These are phyloP conservation scores for Callyntrura sp. DNA, from an alignment of 2,888 invertebrate genomes.

Conservation along the genomic window DNA sequence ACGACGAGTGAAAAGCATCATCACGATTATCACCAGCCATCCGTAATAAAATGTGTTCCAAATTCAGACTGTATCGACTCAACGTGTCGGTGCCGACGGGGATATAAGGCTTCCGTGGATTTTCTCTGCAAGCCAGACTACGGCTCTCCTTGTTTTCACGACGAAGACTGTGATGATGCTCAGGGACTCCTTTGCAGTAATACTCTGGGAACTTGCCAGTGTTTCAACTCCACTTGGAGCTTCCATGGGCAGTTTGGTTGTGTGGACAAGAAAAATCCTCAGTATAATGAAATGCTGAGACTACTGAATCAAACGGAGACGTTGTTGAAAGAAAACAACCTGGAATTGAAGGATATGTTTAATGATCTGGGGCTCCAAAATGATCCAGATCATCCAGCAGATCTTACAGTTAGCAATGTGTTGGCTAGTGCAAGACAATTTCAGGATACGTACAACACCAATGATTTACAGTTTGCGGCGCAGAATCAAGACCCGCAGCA, in stretches of 20 bases:
- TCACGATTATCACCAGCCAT: background rate
- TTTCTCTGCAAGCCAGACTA: constrained; percentile 73
- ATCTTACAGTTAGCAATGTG: constrained; percentile 37
- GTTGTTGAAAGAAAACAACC: constrained; percentile 69
- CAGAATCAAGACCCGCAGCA: constrained; percentile 58
- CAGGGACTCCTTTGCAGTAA: constrained; percentile 68
- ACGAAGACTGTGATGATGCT: constrained; percentile 64
- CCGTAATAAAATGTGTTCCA: constrained; percentile 67
- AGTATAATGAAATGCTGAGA: constrained; percentile 71
- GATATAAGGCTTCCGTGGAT: constrained; percentile 61
- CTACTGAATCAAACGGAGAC: constrained; percentile 73
- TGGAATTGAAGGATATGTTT: constrained; percentile 72
- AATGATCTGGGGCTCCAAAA: constrained; percentile 66
- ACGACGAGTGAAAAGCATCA: constrained; percentile 25
- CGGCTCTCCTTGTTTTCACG: constrained; percentile 51
- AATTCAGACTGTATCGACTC: constrained; percentile 65
- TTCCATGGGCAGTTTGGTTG: constrained; percentile 79
- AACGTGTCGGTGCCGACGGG: constrained; percentile 66
- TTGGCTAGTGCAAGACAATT: constrained; percentile 61
- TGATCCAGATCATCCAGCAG: constrained; percentile 51
- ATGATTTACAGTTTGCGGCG: constrained; percentile 71
- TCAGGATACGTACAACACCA: constrained; percentile 66
- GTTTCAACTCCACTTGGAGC: constrained; percentile 61
- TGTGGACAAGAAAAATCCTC: constrained; percentile 61
- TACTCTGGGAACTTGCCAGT: constrained; percentile 64